Evolutionary conservation across 2,797 vertebrate species (phyloP).

Genomic region (Esox lucius): DNA sequence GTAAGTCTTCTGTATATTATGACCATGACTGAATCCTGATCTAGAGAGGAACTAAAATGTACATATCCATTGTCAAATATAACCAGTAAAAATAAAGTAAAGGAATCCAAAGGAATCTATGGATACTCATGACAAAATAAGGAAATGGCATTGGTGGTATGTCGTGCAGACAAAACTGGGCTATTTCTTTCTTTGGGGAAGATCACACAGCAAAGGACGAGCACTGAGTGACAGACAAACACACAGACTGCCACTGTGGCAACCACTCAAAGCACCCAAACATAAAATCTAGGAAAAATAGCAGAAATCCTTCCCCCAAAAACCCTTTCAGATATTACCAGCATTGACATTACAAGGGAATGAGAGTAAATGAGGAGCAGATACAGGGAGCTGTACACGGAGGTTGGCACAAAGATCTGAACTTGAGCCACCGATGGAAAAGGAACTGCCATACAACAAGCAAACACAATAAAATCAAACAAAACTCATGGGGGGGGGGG

Average conservation of each 20-base stretch:
- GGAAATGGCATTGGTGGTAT: background rate
- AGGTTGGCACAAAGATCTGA: background rate
- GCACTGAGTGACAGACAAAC: conserved; percentile 51
- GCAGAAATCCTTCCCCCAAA: conserved; percentile 18
- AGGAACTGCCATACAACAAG: conserved; percentile 14
- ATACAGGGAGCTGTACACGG: conserved; percentile 34
- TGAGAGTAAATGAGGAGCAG: conserved; percentile 61
- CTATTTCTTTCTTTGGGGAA: background rate
- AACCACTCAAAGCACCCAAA: conserved; percentile 54
- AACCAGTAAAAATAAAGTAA: background rate
- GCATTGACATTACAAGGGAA: conserved; percentile 53
- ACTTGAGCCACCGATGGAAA: conserved; percentile 22
- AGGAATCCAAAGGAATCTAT: background rate
- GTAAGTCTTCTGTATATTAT: background rate
- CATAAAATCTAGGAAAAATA: conserved; percentile 45
- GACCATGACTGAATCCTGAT: background rate
- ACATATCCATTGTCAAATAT: background rate
- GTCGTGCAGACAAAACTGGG: background rate
- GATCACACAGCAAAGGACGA: conserved; percentile 26
- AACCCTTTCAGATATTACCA: conserved; percentile 43
- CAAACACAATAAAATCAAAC: conserved; percentile 5
- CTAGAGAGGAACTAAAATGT: background rate
- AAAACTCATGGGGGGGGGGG: background rate
- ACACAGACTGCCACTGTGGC: conserved; percentile 57
- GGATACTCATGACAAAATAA: background rate